Evolutionary conservation across 2,888 invertebrate genomes (phyloP).

Genomic region (Athalia rosae): DNA sequence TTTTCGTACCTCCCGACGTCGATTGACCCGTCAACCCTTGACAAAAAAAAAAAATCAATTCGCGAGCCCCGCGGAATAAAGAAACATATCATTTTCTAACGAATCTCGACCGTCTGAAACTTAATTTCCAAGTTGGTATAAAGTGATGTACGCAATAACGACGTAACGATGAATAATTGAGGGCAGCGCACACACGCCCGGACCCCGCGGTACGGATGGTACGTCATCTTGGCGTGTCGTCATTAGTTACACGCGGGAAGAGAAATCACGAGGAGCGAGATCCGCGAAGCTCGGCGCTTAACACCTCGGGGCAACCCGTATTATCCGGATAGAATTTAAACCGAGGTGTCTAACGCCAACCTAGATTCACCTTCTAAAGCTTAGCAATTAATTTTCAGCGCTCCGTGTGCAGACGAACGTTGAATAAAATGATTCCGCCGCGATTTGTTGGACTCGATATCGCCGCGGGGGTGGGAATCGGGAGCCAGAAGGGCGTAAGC

Average conservation of each 20-base stretch:
- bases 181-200: constrained; percentile 2
- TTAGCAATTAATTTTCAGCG: constrained; percentile 35
- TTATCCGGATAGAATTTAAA: constrained; percentile 43
- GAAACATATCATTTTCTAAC: constrained; percentile 17
- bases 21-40: constrained; percentile 8
- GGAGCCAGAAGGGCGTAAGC: background rate
- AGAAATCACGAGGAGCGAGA: constrained; percentile 35
- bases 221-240: too few relatives aligned
- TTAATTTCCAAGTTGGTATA: constrained; percentile 20
- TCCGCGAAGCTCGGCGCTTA: constrained; percentile 12
- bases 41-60: too few relatives aligned
- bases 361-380: constrained; percentile 35
- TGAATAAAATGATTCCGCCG: too few relatives aligned
- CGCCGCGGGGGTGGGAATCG: background rate
- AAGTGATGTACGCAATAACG: constrained; percentile 3
- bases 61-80: too few relatives aligned
- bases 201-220: too few relatives aligned
- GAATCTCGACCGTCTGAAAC: background rate
- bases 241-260: constrained; percentile 29
- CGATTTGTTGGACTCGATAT: too few relatives aligned
- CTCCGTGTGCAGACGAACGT: constrained; percentile 37
- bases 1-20: constrained; percentile 8
- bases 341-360: constrained; percentile 10
- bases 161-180: constrained; percentile 41
- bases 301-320: constrained; percentile 35